Evolutionary conservation across 2,113 vertebrate species (phyloP).

Genomic region (Rhinolophus ferrumequinum): DNA sequence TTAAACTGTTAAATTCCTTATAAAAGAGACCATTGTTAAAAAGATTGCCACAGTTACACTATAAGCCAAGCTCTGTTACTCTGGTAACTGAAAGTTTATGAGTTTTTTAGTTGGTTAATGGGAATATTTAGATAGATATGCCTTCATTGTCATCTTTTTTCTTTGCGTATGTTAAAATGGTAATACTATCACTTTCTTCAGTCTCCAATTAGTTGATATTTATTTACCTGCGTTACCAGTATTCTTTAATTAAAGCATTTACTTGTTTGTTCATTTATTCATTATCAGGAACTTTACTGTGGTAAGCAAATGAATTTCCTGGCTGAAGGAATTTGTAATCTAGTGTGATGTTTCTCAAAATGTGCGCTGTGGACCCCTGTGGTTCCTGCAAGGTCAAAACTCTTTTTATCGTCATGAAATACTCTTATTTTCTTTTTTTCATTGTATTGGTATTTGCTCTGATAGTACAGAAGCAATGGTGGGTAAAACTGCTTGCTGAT

Average conservation of each 20-base stretch:
- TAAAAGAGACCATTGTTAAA: background rate
- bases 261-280: background rate
- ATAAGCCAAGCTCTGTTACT: background rate
- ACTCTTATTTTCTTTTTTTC: background rate
- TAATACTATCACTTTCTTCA: background rate
- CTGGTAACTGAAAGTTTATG: conserved; percentile 36
- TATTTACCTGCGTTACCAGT: background rate
- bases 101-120: conserved; percentile 14
- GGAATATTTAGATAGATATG: background rate
- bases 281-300: conserved; percentile 7
- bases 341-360: background rate
- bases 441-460: background rate
- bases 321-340: background rate
- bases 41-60: background rate
- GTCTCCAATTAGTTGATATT: background rate
- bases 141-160: background rate
- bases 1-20: background rate
- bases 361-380: background rate
- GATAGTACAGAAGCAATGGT: background rate
- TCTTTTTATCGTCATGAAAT: background rate
- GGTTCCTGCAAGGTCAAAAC: background rate
- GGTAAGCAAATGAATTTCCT: background rate
- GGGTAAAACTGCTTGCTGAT: background rate
- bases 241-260: background rate
- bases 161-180: conserved; percentile 3